Conservation (phyloP, 2,888 invertebrate genomes). For the Microctonus hyperodae region DNA sequence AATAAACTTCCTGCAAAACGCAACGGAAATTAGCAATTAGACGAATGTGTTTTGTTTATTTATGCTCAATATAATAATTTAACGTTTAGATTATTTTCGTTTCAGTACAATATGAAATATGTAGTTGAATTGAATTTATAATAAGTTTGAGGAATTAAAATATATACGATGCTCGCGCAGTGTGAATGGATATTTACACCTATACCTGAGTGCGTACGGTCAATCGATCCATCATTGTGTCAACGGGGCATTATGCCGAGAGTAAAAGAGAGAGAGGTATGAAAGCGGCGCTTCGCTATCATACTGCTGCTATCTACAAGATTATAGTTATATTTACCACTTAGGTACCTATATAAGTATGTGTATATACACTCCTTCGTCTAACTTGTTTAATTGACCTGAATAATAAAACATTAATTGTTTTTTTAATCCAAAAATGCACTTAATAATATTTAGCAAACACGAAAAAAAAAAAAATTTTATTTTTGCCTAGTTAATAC, state of each 20-base stretch:
- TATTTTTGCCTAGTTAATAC: too few relatives aligned
- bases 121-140: background rate
- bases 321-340: constrained; percentile 23
- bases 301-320: constrained; percentile 11
- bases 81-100: background rate
- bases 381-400: background rate
- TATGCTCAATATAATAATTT: too few relatives aligned
- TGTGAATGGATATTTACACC: constrained; percentile 31
- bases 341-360: constrained; percentile 2
- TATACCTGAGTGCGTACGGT: constrained; percentile 41
- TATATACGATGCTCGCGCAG: background rate
- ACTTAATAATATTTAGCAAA: too few relatives aligned
- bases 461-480: too few relatives aligned
- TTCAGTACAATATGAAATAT: background rate
- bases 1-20: background rate
- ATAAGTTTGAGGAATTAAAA: too few relatives aligned
- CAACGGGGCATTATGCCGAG: constrained; percentile 52
- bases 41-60: background rate
- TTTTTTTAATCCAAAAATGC: background rate
- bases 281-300: constrained; percentile 12
- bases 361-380: background rate
- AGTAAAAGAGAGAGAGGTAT: constrained; percentile 2
- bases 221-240: constrained; percentile 60
- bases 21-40: background rate
- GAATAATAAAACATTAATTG: background rate